Percentiles rank a stretch among this genome's conserved stretches.
These are phyloP conservation scores for Bujurquina vittata DNA, from an alignment of 2,113 vertebrate species.

Conservation along the genomic window DNA sequence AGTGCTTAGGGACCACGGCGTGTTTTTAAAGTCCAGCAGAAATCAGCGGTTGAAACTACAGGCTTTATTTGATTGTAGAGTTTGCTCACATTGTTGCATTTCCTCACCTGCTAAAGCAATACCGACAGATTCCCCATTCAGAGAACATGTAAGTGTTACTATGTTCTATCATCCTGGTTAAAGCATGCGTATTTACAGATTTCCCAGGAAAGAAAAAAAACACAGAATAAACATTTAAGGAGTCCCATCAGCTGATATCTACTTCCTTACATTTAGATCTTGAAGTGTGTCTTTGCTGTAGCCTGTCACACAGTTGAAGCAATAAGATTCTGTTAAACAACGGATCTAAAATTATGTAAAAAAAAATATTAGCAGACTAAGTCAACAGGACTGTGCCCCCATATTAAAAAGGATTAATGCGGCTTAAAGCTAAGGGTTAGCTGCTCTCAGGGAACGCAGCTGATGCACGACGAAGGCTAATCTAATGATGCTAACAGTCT, in stretches of 20 bases:
- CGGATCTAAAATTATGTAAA: not conserved
- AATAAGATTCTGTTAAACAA: not conserved
- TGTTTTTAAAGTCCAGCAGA: slow-evolving; percentile 22
- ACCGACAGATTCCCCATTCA: not conserved
- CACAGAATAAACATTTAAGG: no score
- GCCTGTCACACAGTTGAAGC: not conserved
- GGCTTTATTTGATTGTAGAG: not conserved
- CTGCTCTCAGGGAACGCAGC: no score
- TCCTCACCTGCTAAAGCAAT: not conserved
- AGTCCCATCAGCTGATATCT: no score
- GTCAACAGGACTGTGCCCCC: not conserved
- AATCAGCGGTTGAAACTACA: not conserved
- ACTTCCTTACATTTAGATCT: not conserved
- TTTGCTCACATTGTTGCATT: not conserved
- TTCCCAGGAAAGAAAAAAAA: not conserved
- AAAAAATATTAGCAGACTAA: not conserved
- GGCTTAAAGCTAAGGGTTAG: not conserved
- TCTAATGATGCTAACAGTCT: not conserved
- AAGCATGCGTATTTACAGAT: not conserved
- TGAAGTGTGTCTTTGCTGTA: not conserved
- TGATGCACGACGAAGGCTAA: not conserved
- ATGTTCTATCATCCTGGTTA: no score
- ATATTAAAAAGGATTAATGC: not conserved
- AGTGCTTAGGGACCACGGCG: slow-evolving; percentile 22
- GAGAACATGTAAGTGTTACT: not conserved